A percentile compares a stretch with the other conserved stretches of the same genome.
Evolutionary conservation across 2,797 vertebrate species (phyloP).

Genomic region (Aeoliscus strigatus): DNA sequence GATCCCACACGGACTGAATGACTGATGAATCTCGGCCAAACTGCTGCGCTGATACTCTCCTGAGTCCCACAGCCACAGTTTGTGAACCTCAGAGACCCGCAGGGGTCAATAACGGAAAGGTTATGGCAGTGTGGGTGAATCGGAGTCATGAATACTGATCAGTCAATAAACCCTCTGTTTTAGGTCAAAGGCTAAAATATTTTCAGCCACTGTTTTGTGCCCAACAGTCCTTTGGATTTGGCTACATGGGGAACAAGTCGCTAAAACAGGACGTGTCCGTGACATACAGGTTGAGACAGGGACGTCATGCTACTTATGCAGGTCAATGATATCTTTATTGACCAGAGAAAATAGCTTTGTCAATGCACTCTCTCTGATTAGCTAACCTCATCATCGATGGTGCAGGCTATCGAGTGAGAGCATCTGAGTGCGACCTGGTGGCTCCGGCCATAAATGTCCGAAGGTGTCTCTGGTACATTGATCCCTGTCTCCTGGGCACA

Average conservation of each 20-base stretch:
- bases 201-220: no score
- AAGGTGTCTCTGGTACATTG: slow-evolving; percentile 42
- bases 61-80: not conserved
- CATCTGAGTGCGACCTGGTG: slow-evolving; percentile 32
- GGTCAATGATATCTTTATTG: slow-evolving; percentile 63
- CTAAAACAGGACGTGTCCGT: slow-evolving; percentile 4
- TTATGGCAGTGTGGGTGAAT: slow-evolving; percentile 20
- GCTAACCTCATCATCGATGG: slow-evolving; percentile 52
- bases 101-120: no score
- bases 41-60: not conserved
- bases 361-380: slow-evolving; percentile 71
- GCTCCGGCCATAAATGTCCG: slow-evolving; percentile 45
- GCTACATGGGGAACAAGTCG: no score
- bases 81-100: slow-evolving; percentile 4
- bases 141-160: slow-evolving; percentile 39
- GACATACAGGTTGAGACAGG: slow-evolving; percentile 21
- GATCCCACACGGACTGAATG: no score
- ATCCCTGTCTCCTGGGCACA: slow-evolving; percentile 26
- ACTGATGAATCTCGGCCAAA: no score
- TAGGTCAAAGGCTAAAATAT: no score
- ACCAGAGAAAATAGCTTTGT: slow-evolving; percentile 41
- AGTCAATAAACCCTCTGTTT: slow-evolving; percentile 33
- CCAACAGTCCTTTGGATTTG: no score
- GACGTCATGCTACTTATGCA: slow-evolving; percentile 30
- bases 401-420: slow-evolving; percentile 54